phyloP scores from a whole-genome alignment of 2,888 invertebrate species.

The Eupeodes latifasciatus region DNA sequence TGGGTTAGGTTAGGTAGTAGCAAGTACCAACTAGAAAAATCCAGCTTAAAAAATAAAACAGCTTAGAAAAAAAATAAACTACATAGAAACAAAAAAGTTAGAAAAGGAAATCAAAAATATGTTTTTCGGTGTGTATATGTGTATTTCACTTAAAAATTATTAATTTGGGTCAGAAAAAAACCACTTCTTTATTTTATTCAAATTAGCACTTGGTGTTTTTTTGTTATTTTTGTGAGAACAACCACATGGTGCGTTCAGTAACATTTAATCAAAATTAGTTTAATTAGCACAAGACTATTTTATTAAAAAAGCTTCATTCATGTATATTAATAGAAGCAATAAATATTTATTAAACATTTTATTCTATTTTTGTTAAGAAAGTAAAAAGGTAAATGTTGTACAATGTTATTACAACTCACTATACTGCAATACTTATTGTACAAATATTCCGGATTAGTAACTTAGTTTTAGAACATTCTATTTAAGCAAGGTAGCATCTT shows the following conservation, averaged over 20 bases:
- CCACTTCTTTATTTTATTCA: constrained; percentile 43
- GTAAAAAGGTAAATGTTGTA: not conserved
- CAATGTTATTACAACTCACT: too few species aligned
- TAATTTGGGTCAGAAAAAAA: constrained; percentile 63
- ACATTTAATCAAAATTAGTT: constrained; percentile 74
- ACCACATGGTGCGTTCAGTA: constrained; percentile 11
- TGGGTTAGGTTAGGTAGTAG: not conserved
- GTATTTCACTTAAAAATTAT: constrained; percentile 21
- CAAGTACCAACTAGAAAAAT: constrained; percentile 21
- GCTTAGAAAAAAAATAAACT: not conserved
- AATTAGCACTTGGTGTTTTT: constrained; percentile 45
- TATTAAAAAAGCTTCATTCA: not conserved
- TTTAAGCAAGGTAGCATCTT: too few species aligned
- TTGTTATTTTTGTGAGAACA: not conserved
- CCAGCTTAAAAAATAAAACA: constrained; percentile 5
- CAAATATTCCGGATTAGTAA: too few species aligned
- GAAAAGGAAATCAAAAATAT: constrained; percentile 18
- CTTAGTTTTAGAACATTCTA: too few species aligned
- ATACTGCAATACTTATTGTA: too few species aligned
- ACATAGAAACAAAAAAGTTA: constrained; percentile 10
- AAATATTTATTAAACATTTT: too few species aligned
- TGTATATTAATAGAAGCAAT: not conserved
- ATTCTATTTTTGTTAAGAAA: not conserved
- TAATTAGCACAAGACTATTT: constrained; percentile 62
- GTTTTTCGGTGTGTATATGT: not conserved